Percentiles rank a stretch among this genome's conserved stretches.
phyloP scores from a whole-genome alignment of 2,113 vertebrate genomes.

The Petrocephalus microphthalmus region DNA sequence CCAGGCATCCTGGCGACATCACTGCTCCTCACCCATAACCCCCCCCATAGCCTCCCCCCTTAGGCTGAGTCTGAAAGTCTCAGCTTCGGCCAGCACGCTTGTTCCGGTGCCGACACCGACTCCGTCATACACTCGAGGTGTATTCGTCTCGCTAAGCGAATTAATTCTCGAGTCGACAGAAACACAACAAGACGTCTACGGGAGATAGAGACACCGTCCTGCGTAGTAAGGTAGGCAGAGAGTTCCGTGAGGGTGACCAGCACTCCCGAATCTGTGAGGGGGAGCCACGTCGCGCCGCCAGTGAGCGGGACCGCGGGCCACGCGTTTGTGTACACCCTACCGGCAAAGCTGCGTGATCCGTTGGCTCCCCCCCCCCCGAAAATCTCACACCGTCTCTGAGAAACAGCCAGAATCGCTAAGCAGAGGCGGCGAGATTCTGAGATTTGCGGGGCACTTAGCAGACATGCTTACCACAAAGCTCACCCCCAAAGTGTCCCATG shows the following conservation, averaged over 20 bases:
- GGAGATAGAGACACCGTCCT: not conserved
- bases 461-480: not conserved
- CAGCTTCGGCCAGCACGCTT: not conserved
- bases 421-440: not conserved
- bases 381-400: not conserved
- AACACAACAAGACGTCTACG: not conserved
- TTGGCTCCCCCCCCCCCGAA: slow-evolving; percentile 5
- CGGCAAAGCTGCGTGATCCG: slow-evolving; percentile 15
- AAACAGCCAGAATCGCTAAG: not conserved
- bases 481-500: not conserved
- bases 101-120: not conserved
- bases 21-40: not conserved
- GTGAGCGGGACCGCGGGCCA: not conserved
- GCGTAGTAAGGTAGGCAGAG: not conserved
- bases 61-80: not conserved
- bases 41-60: not conserved
- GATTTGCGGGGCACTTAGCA: not conserved
- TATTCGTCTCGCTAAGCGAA: not conserved
- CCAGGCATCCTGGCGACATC: not conserved
- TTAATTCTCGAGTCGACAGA: not conserved
- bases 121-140: not conserved
- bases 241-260: not conserved
- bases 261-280: not conserved
- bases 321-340: slow-evolving; percentile 13
- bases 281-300: not conserved